Evolutionary conservation across 2,888 invertebrate genomes (phyloP), one percentile per base, ranked within the genome.

Genomic region (Pecten maximus): DNA sequence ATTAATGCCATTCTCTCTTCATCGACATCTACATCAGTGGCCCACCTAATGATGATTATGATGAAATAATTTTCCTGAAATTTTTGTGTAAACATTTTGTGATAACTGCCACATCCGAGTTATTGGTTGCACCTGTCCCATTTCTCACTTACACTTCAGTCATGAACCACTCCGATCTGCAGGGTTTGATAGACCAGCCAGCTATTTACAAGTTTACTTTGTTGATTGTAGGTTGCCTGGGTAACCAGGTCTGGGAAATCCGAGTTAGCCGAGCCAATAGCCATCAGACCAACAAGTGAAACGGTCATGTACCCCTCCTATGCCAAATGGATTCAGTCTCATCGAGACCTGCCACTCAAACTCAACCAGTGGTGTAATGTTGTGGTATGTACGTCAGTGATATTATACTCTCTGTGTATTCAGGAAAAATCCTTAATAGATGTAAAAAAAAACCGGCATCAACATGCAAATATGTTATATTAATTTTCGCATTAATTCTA

Each of bases 341-440:
- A 99, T 96, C 97, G 99, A 89, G 99, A 99, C 97, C 98, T 99
- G 95, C 99, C 99, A 3, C 97, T 99, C 92, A 98, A 98, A 96
- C 97, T 99, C 10, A 99, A 99, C 97, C 99, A 99, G 97, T 99
- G 99, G 99, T 99, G 99, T 96, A 99, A 99, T 96, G 99, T 99
- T 95, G 99, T 99, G 95, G 99, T 99, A 96, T 97, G 98, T 97
- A 87, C 19, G 10, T n/a, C 40, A 44, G 35, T 19, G 16, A 28
- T 2, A 12, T 35, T 44, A 87, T 50, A 39, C 16, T 54, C 28
- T 16, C 40, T 4, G 3, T 10, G 44, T 88, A 19, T 40, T 48
- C 48, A 48, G 48, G 48, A 48, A 48, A 48, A 48, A 12, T 10
- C 15, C n/a, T n/a, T n/a, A n/a, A n/a, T n/a, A n/a, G n/a, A n/a